Evolutionary conservation across 2,888 invertebrate species (phyloP).

Genomic region (Ectropis crepuscularia): DNA sequence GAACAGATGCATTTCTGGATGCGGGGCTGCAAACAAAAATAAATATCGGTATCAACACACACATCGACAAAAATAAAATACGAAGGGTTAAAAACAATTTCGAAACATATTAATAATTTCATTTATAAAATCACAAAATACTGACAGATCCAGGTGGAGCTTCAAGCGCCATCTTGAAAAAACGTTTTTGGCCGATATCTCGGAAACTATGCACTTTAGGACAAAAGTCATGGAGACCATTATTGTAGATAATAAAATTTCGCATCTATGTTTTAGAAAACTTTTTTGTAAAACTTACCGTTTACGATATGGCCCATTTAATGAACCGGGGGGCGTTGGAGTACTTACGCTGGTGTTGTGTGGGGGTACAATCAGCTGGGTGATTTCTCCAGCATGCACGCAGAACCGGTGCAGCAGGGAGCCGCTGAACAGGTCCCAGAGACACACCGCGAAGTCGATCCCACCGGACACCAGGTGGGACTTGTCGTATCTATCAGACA

Average conservation of each 20-base stretch:
- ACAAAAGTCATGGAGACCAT: too few species aligned
- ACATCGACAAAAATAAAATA: not conserved
- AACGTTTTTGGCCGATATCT: too few species aligned
- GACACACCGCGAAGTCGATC: slow-evolving; percentile 98
- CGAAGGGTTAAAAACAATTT: too few species aligned
- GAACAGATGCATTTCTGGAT: slow-evolving; percentile 98
- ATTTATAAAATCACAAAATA: too few species aligned
- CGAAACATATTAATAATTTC: too few species aligned
- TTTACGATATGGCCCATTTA: too few species aligned
- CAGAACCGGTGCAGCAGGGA: slow-evolving; percentile 96
- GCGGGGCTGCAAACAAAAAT: slow-evolving; percentile 87
- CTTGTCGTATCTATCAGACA: slow-evolving; percentile 88
- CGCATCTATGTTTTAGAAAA: too few species aligned
- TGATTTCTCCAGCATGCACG: slow-evolving; percentile 98
- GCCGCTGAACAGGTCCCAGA: slow-evolving; percentile 98
- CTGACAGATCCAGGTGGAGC: too few species aligned
- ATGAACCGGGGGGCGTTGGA: not conserved
- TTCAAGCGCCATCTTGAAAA: too few species aligned
- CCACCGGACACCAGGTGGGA: slow-evolving; percentile 97
- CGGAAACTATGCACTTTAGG: too few species aligned
- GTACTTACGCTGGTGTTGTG: slow-evolving; percentile 92
- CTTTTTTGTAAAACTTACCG: too few species aligned
- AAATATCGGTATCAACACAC: not conserved
- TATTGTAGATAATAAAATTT: too few species aligned
- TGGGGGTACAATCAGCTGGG: slow-evolving; percentile 97